Conservation (phyloP, 2,113 vertebrate species). For the Crotalus viridis region DNA sequence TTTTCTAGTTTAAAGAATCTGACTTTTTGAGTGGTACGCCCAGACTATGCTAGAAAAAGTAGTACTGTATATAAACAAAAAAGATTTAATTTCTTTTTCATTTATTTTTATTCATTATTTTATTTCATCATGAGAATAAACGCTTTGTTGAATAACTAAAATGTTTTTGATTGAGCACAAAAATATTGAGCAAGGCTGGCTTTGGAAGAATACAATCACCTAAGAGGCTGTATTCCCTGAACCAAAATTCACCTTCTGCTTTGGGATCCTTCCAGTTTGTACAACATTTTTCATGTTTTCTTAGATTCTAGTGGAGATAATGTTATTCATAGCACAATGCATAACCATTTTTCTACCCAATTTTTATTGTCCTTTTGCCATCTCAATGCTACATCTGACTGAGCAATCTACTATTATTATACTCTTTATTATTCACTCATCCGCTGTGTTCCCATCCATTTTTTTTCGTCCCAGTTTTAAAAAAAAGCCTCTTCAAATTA, state of each 20-base stretch:
- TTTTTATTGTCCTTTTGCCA: background rate
- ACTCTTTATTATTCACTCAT: background rate
- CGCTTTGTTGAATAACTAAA: background rate
- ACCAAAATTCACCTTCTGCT: background rate
- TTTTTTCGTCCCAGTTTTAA: background rate
- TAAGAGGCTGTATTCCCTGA: background rate
- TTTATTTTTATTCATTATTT: background rate
- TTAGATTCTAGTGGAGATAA: background rate
- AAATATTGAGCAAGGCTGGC: background rate
- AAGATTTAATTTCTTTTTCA: background rate
- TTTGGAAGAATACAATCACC: background rate
- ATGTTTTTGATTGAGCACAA: background rate
- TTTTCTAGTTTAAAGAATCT: background rate
- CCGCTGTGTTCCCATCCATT: background rate
- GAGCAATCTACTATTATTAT: background rate
- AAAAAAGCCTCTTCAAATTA: background rate
- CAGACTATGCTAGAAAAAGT: too few relatives aligned
- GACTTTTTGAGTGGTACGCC: background rate
- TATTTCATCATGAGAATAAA: background rate
- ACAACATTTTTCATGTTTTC: background rate
- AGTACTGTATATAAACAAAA: too few relatives aligned
- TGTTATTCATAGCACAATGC: background rate
- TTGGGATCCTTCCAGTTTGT: background rate
- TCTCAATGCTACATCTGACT: background rate
- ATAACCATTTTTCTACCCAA: background rate